Evolutionary conservation across 2,888 invertebrate species (phyloP), one percentile per base, ranked within the genome.

Genomic region (Globia sparganii): DNA sequence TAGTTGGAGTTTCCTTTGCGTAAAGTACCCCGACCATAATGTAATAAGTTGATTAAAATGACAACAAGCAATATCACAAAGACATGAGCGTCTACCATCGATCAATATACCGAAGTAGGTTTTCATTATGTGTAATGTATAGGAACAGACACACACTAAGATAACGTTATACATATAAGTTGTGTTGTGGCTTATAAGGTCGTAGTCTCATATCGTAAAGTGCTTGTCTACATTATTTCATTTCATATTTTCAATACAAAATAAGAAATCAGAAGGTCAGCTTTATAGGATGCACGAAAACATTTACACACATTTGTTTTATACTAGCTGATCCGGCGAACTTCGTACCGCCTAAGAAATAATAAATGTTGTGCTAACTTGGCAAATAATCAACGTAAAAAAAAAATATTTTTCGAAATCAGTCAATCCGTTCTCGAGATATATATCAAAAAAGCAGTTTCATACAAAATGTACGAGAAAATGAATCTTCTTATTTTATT

Each of bases 201-300:
- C 69, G 72, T 25, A 40, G 37, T 40, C 62, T 85, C 71, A 74
- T 85, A 75, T 77, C 71, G 73, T 81, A 85, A 83, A 85, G 83
- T 85, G 83, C 77, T 83, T 83, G 85, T 85, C 85, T 81, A 71
- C 73, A 74, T 77, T 71, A 83, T 77, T 81, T 75, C 73, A 74
- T 71, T 75, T 71, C 59, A 65, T 68, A 15, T 61, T 66, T 71
- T 53, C 43, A 28, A n/a, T 21, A 61, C 4, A 25, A 61, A 46
- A 6, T 15, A 5, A 4, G 4, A 56, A 59, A 21, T 1, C 67
- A 74, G 80, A 84, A 82, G 75, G 0, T 25, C 2, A 31, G 25
- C 8, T 70, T 37, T 37, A 9, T 37, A 43, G 3, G 43, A 40
- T 13, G 4, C 9, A 25, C 9, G 18, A 31, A 71, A 67, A 37